Evolutionary conservation across 1,140 invertebrate genomes (phyloP).

Genomic region (Danaus melanippus): DNA sequence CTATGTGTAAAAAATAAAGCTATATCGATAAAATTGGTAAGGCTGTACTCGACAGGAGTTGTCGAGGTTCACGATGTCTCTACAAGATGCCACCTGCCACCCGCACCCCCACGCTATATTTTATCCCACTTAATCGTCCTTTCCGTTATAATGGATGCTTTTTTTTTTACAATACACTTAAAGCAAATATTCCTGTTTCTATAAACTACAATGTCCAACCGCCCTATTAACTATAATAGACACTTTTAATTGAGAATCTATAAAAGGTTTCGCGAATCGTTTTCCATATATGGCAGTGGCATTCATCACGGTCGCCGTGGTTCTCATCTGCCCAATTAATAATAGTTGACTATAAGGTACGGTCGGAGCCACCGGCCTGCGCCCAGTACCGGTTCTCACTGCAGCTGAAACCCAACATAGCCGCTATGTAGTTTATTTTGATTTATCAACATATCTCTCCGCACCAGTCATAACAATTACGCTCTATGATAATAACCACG

Average conservation of each 20-base stretch:
- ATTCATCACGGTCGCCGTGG: constrained; percentile 66
- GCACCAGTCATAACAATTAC: background rate
- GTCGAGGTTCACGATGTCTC: constrained; percentile 24
- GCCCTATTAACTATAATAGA: constrained; percentile 69
- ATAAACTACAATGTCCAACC: constrained; percentile 55
- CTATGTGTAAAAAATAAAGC: background rate
- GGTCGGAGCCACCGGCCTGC: constrained; percentile 43
- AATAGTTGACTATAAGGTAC: constrained; percentile 67
- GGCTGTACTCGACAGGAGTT: background rate
- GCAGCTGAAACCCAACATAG: constrained; percentile 57
- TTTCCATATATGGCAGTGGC: constrained; percentile 59
- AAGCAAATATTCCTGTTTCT: constrained; percentile 69
- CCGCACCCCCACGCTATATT: constrained; percentile 69
- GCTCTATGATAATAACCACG: background rate
- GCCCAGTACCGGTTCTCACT: constrained; percentile 49
- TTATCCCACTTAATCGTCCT: constrained; percentile 71
- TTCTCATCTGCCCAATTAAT: constrained; percentile 72
- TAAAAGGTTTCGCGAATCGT: constrained; percentile 68
- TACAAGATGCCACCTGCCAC: constrained; percentile 59
- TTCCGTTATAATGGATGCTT: constrained; percentile 69
- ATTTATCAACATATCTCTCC: constrained; percentile 17
- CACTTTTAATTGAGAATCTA: constrained; percentile 72
- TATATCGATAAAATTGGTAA: constrained; percentile 4
- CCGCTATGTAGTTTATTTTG: constrained; percentile 61
- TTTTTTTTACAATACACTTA: constrained; percentile 57